Evolutionary conservation across 1,140 invertebrate species (phyloP).

Genomic region (Scaptomyza montana): DNA sequence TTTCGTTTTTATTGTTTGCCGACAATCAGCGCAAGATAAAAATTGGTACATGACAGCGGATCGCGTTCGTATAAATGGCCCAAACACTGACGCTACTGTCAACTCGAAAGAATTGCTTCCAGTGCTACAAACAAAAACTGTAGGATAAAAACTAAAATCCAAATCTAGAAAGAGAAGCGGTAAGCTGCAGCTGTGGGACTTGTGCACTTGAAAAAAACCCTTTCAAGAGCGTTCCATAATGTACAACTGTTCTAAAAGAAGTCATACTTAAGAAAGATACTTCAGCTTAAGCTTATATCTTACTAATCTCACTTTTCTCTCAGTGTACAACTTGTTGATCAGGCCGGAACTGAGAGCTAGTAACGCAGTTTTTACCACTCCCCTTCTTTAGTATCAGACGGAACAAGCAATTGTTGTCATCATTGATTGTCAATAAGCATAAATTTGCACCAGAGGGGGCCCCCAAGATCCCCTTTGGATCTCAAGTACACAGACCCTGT

Average conservation of each 20-base stretch:
- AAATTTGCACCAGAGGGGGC: conserved; percentile 81
- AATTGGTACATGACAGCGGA: conserved; percentile 83
- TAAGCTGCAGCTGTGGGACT: background rate
- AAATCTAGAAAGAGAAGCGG: conserved; percentile 6
- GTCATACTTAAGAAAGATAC: background rate
- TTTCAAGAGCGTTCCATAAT: background rate
- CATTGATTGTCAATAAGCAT: conserved; percentile 83
- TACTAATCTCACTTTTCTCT: background rate
- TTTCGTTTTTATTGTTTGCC: conserved; percentile 82
- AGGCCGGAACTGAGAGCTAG: conserved; percentile 46
- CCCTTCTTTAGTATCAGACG: conserved; percentile 46
- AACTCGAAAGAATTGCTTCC: conserved; percentile 62
- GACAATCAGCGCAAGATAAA: conserved; percentile 82
- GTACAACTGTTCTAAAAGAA: background rate
- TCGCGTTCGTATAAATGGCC: conserved; percentile 83
- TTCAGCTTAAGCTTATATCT: background rate
- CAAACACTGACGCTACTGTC: conserved; percentile 81
- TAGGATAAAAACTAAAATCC: conserved; percentile 7
- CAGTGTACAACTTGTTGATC: background rate
- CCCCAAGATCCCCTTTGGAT: conserved; percentile 7
- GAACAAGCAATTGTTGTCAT: conserved; percentile 83
- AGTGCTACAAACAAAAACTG: conserved; percentile 7
- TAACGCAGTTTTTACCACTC: conserved; percentile 10
- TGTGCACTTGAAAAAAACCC: too few species aligned
- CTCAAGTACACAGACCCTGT: conserved; percentile 1